Percentiles rank a stretch among this genome's conserved stretches.
Conservation (phyloP, 2,113 vertebrate species). For the Paracanthobrama guichenoti region DNA sequence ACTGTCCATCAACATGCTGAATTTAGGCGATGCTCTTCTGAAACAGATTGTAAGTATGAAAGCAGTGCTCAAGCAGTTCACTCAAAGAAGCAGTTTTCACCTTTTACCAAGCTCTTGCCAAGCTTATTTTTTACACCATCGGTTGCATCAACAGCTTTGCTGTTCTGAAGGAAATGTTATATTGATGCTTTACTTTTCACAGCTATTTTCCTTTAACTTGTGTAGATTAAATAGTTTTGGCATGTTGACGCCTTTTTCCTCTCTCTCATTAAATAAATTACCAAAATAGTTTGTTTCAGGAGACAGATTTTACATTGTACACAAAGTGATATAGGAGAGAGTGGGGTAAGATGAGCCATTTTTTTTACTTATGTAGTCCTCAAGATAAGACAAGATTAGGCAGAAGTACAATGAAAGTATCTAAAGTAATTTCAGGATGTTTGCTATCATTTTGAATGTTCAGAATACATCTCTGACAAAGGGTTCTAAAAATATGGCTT, state of each 20-base stretch:
- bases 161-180: not conserved
- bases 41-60: constrained; percentile 82
- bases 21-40: constrained; percentile 73
- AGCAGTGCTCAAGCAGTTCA: not conserved
- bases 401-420: no score
- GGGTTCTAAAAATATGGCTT: no score
- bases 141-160: not conserved
- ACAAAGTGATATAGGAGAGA: not conserved
- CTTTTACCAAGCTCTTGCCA: no score
- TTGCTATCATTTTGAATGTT: no score
- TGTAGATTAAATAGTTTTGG: not conserved
- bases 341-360: no score
- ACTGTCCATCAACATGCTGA: constrained; percentile 76
- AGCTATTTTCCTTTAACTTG: not conserved
- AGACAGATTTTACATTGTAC: not conserved
- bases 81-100: no score
- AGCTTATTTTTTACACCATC: no score
- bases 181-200: not conserved
- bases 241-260: no score
- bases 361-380: no score
- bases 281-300: not conserved
- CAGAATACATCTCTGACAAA: no score
- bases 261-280: not conserved
- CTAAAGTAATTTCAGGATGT: no score
- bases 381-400: no score